These are phyloP conservation scores for Mesorhabditis sp. DNA, from an alignment of 2,888 invertebrate genomes.

Conservation along the genomic window DNA sequence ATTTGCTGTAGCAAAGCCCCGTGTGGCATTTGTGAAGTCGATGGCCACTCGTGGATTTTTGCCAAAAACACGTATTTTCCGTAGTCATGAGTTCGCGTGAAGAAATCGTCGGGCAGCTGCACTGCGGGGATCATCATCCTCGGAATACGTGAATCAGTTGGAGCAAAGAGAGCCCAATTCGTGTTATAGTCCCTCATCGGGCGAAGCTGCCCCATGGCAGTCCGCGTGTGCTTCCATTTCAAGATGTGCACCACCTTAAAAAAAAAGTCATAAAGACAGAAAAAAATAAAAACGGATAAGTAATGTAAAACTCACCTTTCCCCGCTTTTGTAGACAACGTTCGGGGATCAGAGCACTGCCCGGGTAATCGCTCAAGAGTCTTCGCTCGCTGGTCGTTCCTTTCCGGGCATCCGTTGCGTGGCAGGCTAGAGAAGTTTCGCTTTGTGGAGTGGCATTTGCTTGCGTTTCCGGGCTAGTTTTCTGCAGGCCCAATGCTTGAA, in stretches of 20 bases:
- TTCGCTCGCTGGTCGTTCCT: neutral
- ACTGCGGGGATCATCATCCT: conserved; percentile 71
- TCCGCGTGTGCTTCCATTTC: conserved; percentile 72
- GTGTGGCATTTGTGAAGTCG: conserved; percentile 67
- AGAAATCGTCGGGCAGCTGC: conserved; percentile 65
- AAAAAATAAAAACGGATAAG: conserved; percentile 7
- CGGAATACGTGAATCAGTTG: conserved; percentile 73
- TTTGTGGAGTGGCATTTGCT: no score
- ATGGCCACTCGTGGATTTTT: conserved; percentile 64
- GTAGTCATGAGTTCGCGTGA: conserved; percentile 58
- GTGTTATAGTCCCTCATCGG: conserved; percentile 63
- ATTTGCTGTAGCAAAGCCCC: conserved; percentile 69
- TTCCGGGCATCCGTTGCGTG: no score
- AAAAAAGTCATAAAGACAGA: neutral
- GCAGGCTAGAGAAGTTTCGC: no score
- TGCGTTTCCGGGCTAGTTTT: conserved; percentile 8
- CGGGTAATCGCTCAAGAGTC: neutral
- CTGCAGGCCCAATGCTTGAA: conserved; percentile 18
- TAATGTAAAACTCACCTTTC: conserved; percentile 41
- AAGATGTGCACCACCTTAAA: conserved; percentile 72
- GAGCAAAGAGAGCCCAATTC: conserved; percentile 71
- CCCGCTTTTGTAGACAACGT: conserved; percentile 60
- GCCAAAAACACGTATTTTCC: conserved; percentile 62
- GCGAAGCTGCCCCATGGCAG: conserved; percentile 72
- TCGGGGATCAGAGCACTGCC: conserved; percentile 34